Conservation (phyloP, 2,888 invertebrate species). For the Theretra japonica region DNA sequence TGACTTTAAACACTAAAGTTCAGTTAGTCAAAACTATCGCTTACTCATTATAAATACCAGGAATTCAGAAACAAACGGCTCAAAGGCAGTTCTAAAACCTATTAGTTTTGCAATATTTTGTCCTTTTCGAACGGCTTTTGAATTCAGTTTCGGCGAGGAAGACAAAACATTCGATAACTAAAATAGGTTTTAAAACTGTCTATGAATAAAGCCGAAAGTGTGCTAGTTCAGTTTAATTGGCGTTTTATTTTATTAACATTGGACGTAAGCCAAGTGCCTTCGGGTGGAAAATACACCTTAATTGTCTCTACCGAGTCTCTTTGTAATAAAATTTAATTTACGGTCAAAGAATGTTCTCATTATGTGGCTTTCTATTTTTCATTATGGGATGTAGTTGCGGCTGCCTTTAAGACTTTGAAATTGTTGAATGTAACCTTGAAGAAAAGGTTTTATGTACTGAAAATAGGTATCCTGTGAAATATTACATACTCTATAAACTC, state of each 20-base stretch:
- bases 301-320: slow-evolving; percentile 9
- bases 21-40: background rate
- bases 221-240: slow-evolving; percentile 17
- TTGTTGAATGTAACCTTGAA: too few relatives aligned
- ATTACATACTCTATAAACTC: too few relatives aligned
- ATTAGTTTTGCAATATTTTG: too few relatives aligned
- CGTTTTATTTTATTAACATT: slow-evolving; percentile 21
- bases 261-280: slow-evolving; percentile 21
- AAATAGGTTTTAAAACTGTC: too few relatives aligned
- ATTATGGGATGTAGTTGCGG: background rate
- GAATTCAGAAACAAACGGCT: background rate
- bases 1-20: too few relatives aligned
- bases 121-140: too few relatives aligned
- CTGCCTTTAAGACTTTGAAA: background rate
- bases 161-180: too few relatives aligned
- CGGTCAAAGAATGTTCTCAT: slow-evolving; percentile 18
- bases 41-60: background rate
- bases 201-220: too few relatives aligned
- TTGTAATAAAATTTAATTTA: slow-evolving; percentile 17
- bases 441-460: too few relatives aligned
- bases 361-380: background rate
- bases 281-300: slow-evolving; percentile 22
- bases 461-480: too few relatives aligned
- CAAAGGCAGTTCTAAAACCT: too few relatives aligned
- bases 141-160: too few relatives aligned